Evolutionary conservation across 2,888 invertebrate species (phyloP).

Genomic region (Cosmorhoe ocellata): DNA sequence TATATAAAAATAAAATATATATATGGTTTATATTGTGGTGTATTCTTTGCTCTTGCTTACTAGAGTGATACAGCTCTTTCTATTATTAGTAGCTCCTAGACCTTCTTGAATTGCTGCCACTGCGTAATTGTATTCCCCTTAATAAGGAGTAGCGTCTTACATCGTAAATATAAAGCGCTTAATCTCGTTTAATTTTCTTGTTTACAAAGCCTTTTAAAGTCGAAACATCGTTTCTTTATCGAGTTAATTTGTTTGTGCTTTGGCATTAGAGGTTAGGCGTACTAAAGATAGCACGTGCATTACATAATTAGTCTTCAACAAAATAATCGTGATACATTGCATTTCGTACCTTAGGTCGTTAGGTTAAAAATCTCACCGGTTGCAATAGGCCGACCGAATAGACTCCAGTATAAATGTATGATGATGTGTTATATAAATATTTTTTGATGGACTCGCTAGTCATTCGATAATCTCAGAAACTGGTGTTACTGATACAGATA

Average conservation of each 20-base stretch:
- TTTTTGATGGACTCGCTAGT: not conserved
- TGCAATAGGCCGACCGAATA: too few relatives aligned
- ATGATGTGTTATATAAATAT: too few relatives aligned
- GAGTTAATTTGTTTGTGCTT: conserved; percentile 9
- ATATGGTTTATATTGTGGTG: too few relatives aligned
- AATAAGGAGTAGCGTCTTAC: conserved; percentile 65
- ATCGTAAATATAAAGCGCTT: conserved; percentile 69
- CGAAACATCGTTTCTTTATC: conserved; percentile 16
- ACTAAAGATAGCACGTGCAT: too few relatives aligned
- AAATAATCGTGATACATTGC: too few relatives aligned
- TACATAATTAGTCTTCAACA: too few relatives aligned
- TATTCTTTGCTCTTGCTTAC: not conserved
- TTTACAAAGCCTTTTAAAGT: conserved; percentile 50
- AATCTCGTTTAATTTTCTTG: conserved; percentile 66
- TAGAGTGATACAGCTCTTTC: conserved; percentile 12
- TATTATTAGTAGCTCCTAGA: conserved; percentile 31
- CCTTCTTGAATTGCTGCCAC: conserved; percentile 70
- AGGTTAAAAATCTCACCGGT: too few relatives aligned
- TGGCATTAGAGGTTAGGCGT: not conserved
- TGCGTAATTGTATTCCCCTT: conserved; percentile 72
- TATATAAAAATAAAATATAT: too few relatives aligned
- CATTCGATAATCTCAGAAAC: not conserved
- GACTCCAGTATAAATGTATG: too few relatives aligned
- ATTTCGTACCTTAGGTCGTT: too few relatives aligned
- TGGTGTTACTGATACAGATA: not conserved